Conservation (phyloP, 2,797 vertebrate genomes). For the Linurgus olivaceus region DNA sequence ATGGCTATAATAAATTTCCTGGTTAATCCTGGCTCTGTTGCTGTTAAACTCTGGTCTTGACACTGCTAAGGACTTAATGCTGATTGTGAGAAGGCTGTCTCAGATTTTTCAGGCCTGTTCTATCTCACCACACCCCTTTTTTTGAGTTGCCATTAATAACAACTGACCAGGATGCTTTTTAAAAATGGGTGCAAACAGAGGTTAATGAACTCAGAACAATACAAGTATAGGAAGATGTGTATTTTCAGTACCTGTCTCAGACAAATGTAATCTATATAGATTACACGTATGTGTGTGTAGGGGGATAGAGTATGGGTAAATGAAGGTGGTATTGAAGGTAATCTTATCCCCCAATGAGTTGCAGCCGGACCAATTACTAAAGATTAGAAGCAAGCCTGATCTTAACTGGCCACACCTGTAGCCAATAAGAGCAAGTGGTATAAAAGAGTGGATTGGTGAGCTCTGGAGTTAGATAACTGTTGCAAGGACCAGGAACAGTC, state of each 20-base stretch:
- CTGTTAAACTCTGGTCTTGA: neutral
- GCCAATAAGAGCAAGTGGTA: no score
- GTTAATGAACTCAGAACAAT: neutral
- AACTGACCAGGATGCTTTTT: neutral
- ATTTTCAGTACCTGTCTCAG: neutral
- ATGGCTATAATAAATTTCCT: neutral
- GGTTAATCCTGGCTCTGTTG: neutral
- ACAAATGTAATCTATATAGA: neutral
- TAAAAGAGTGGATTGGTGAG: no score
- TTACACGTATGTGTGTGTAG: no score
- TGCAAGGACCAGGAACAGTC: no score
- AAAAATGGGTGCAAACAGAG: neutral
- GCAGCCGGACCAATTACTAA: no score
- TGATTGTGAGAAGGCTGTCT: neutral
- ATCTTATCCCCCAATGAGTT: no score
- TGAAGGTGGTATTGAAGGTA: no score
- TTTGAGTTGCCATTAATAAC: neutral
- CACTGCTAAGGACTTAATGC: neutral
- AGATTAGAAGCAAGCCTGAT: no score
- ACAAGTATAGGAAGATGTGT: neutral
- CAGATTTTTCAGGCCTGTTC: neutral
- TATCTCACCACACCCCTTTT: neutral
- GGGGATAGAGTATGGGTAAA: no score
- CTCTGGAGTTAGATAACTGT: no score
- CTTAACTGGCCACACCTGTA: no score